Base-by-base conservation (phyloP, 2,113 vertebrate species). In the Pteropus alecto region DNA sequence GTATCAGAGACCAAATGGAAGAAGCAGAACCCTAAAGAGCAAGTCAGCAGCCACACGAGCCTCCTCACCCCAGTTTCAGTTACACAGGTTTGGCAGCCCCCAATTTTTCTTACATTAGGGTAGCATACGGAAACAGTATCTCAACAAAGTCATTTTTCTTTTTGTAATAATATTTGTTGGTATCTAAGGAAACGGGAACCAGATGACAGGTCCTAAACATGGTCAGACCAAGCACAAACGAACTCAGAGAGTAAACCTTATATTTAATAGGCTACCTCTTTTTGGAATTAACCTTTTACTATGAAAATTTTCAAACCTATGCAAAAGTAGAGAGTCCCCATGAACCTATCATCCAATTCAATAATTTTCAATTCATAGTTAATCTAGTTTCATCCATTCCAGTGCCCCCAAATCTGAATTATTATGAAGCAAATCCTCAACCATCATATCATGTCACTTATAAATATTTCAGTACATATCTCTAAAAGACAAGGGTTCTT, bases 101-200 rank as follows among this genome's bases (percentile, higher is more conserved):
- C 24, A 10, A 12, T 48, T 87, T 70, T 68, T 90, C 86, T 94
- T 82, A 51, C 22, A 71, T 65, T 89, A 63, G 84, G 90, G 83
- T 76, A 95, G 78, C 68, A 63, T 38, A 81, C 0, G 54, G 95
- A 92, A 97, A 89, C 92, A 87, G 33, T 68, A 84, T 87, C 61
- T 92, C 90, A 92, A 94, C 68, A 71, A 93, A 96, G 60, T 83
- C 79, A 65, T 93, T 92, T 96, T 96, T 94, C 82, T 94, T 87
- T 93, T 84, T 81, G 24, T 87, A 90, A 95, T 87, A 97, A 95
- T 94, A 96, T 98, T 97, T 97, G 78, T 90, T 76, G 35, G 96
- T 96, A 76, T 96, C 97, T 95, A 95, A 74, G 94, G 96, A 96
- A 87, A 96, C 24, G 9, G 58, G 68, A 94, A 54, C 21, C 48